phyloP scores from a whole-genome alignment of 2,113 vertebrate genomes.

The Eptatretus burgeri region DNA sequence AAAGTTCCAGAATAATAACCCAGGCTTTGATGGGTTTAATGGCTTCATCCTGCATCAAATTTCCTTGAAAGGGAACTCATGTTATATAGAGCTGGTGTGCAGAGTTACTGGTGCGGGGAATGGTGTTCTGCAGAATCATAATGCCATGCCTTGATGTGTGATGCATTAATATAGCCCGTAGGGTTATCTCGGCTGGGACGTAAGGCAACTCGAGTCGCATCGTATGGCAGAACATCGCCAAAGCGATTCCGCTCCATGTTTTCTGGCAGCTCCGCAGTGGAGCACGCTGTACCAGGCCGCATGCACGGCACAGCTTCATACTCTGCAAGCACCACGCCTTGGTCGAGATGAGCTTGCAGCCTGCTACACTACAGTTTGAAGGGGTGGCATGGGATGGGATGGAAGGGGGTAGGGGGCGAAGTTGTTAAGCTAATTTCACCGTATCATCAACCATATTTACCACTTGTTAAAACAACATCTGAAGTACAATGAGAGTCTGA shows the following conservation, averaged over 20 bases:
- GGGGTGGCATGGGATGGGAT: not conserved
- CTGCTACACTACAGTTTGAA: slow-evolving; percentile 28
- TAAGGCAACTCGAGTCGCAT: slow-evolving; percentile 57
- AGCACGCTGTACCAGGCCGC: slow-evolving; percentile 22
- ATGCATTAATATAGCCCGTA: slow-evolving; percentile 86
- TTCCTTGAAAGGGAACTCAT: not conserved
- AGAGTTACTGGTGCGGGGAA: not conserved
- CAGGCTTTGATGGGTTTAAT: too few relatives aligned
- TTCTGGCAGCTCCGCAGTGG: slow-evolving; percentile 37
- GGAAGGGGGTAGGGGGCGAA: not conserved
- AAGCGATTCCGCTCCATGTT: slow-evolving; percentile 69
- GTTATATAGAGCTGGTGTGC: not conserved
- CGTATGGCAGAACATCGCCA: slow-evolving; percentile 73
- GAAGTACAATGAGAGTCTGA: too few relatives aligned
- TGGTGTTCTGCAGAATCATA: not conserved
- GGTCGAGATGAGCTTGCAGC: slow-evolving; percentile 50
- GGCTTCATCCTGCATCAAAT: too few relatives aligned
- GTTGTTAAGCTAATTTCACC: not conserved
- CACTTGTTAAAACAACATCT: too few relatives aligned
- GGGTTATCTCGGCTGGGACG: slow-evolving; percentile 96
- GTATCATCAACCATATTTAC: too few relatives aligned
- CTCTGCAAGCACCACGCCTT: slow-evolving; percentile 54
- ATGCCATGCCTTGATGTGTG: slow-evolving; percentile 44
- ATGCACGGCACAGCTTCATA: slow-evolving; percentile 52
- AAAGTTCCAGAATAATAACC: not conserved